Evolutionary conservation across 2,113 vertebrate species (phyloP), one percentile per base, ranked within the genome.

Genomic region (Myrmecophaga tridactyla): DNA sequence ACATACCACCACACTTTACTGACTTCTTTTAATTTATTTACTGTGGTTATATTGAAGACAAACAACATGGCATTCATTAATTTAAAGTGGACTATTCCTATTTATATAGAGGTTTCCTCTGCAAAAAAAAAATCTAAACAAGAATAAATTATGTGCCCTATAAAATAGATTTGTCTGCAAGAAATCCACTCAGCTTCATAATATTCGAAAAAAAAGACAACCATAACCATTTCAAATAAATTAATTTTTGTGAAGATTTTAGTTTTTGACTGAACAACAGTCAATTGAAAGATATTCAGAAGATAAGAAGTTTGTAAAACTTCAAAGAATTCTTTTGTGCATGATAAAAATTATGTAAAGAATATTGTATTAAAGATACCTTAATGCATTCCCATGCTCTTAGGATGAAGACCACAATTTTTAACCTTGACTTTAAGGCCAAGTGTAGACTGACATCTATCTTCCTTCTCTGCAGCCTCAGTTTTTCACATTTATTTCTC

Each of bases 21-120:
- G 48, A 77, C 77, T 92, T 86, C 56, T 72, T 97, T 96, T 97
- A 97, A 97, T 93, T 69, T 69, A 80, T 77, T 95, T 83, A 92
- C 85, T 92, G 78, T 97, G 94, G 94, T 83, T 31, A 90, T 63
- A 83, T 95, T 96, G 80, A 96, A 96, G 88, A 94, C 51, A 83
- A 89, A 48, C 91, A 46, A 2, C 95, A 46, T 65, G 62, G 9
- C 85, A 29, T 77, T 94, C 92, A 92, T 94, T 95, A 95, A 96
- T 95, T 90, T 96, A 86, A 94, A 82, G 81, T 62, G 84, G 53
- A 69, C 69, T 90, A 62, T 94, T 36, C 18, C 36, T 94, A 76
- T 94, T 90, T 36, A 84, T 94, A 78, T 75, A 11, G 0, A 92
- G 31, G 73, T 92, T 94, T 95, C 96, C 7, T 8, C 63, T 95